Evolutionary conservation across 2,113 vertebrate genomes (phyloP).

Genomic region (Python bivittatus): DNA sequence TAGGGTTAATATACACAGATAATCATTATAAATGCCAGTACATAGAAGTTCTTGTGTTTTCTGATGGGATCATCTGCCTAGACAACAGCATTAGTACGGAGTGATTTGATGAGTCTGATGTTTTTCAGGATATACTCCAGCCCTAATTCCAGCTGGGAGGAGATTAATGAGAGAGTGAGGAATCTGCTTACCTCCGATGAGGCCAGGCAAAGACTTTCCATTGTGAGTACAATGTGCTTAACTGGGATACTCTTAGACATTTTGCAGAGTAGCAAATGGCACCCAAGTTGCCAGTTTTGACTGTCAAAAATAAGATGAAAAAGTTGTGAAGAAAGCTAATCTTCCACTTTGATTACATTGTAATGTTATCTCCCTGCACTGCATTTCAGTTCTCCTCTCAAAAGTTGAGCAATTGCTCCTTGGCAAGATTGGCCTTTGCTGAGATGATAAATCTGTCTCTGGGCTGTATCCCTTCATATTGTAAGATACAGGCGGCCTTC

Average conservation of each 20-base stretch:
- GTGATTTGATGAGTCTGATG: neutral
- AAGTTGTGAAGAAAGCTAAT: neutral
- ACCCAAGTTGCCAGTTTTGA: neutral
- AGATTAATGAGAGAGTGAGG: slow-evolving; percentile 75
- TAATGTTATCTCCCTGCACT: neutral
- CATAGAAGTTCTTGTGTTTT: neutral
- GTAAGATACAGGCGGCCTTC: neutral
- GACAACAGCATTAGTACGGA: neutral
- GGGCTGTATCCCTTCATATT: neutral
- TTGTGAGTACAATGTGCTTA: slow-evolving; percentile 9
- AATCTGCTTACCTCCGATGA: slow-evolving; percentile 74
- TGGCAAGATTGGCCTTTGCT: neutral
- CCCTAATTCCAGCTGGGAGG: slow-evolving; percentile 68
- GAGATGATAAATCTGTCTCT: neutral
- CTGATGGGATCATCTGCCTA: neutral
- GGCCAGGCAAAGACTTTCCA: slow-evolving; percentile 64
- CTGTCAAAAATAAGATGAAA: neutral
- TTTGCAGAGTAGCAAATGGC: neutral
- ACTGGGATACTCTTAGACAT: neutral
- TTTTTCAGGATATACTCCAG: slow-evolving; percentile 44
- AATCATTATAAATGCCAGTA: neutral
- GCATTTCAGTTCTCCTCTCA: neutral
- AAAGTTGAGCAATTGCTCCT: neutral
- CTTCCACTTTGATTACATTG: neutral
- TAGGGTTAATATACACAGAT: neutral